phyloP scores from a whole-genome alignment of 2,113 vertebrate species.

The Herpailurus yagouaroundi region DNA sequence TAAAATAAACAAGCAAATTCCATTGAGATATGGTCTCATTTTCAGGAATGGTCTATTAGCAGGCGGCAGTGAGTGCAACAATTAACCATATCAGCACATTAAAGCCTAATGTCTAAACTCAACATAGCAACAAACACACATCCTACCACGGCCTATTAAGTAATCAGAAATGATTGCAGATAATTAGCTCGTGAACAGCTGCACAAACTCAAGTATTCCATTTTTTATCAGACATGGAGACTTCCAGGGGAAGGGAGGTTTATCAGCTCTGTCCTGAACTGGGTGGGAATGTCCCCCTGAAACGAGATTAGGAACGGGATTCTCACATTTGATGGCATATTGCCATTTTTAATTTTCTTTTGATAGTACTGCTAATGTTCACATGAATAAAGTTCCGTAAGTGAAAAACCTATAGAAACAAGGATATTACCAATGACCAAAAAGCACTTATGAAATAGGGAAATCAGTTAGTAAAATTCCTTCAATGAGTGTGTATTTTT shows the following conservation, averaged over 20 bases:
- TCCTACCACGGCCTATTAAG: slow-evolving; percentile 67
- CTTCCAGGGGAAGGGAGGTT: slow-evolving; percentile 55
- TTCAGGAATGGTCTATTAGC: slow-evolving; percentile 78
- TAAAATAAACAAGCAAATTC: slow-evolving; percentile 75
- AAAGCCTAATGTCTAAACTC: slow-evolving; percentile 69
- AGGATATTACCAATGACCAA: background rate
- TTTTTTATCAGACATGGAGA: slow-evolving; percentile 70
- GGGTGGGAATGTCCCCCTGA: background rate
- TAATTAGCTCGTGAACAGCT: slow-evolving; percentile 78
- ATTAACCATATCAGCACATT: slow-evolving; percentile 74
- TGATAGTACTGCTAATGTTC: background rate
- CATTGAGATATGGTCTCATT: slow-evolving; percentile 71
- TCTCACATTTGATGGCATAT: background rate
- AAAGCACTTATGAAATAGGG: background rate
- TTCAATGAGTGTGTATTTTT: background rate
- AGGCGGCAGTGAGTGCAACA: slow-evolving; percentile 71
- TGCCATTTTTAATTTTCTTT: background rate
- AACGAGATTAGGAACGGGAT: background rate
- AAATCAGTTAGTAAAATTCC: background rate
- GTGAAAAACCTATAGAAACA: background rate
- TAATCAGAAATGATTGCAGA: slow-evolving; percentile 75
- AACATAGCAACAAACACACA: slow-evolving; percentile 60
- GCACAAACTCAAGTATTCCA: slow-evolving; percentile 57
- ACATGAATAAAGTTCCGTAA: background rate
- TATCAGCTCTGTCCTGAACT: slow-evolving; percentile 46